Evolutionary conservation across 2,888 invertebrate species (phyloP).

Genomic region (Chymomyza amoena): DNA sequence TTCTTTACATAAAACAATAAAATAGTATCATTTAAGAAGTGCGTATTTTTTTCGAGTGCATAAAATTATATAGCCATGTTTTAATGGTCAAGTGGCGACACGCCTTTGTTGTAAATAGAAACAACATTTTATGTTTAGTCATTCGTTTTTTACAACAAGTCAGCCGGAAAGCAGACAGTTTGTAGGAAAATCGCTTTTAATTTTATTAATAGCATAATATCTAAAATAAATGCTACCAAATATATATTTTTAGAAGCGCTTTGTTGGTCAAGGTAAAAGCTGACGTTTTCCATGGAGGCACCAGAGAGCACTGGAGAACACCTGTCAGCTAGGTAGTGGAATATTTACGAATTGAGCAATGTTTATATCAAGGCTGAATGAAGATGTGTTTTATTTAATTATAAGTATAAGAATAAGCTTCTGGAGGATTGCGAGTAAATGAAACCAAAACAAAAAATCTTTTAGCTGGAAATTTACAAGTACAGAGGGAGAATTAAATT

Average conservation of each 20-base stretch:
- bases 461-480: too few species aligned
- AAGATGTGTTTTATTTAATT: too few species aligned
- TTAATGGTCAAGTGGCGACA: background rate
- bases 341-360: background rate
- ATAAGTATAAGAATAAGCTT: too few species aligned
- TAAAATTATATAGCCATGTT: background rate
- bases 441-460: too few species aligned
- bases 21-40: too few species aligned
- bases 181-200: background rate
- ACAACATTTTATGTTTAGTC: conserved; percentile 57
- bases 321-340: background rate
- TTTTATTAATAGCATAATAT: conserved; percentile 25
- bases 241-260: conserved; percentile 28
- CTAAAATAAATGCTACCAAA: background rate
- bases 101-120: conserved; percentile 45
- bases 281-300: conserved; percentile 28
- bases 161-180: background rate
- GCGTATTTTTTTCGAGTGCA: conserved; percentile 12
- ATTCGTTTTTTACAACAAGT: conserved; percentile 24
- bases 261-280: conserved; percentile 38
- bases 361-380: too few species aligned
- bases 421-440: too few species aligned
- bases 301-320: background rate
- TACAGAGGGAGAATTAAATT: too few species aligned
- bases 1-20: too few species aligned